Evolutionary conservation across 37 sponge, comb jelly and placozoan genomes (phyloP), one percentile per base, ranked within the genome.

Genomic region (Theonella swinhoei): DNA sequence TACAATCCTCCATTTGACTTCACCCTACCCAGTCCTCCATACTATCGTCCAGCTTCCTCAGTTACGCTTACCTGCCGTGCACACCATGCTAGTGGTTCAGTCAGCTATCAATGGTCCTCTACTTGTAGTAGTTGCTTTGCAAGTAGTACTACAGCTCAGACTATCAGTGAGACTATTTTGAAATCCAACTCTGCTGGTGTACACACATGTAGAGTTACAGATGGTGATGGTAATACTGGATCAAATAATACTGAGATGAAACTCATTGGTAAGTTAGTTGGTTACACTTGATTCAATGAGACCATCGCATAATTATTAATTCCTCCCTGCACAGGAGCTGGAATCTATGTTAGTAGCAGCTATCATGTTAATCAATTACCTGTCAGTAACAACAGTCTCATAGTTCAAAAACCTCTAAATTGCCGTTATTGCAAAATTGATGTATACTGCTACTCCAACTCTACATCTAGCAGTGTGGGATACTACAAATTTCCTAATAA

Each of bases 121-220:
- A 78, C 78, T 24, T 78, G 78, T 36, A 35, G 66, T 40, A 39
- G 28, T 25, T 78, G 78, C 25, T 78, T 78, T 78, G 65, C 65
- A 23, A 30, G 62, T 8, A 42, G 37, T 24, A 30, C 28, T n/a
- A n/a, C n/a, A 20, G 39, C 75, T 29, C 20, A 36, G 4, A 25
- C 58, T 7, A 74, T 74, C 47, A 43, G 26, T 42, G 58, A 74
- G 58, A 40, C 11, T 5, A 43, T 42, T 42, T 39, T 74, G 29
- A 7, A 28, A n/a, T 74, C 47, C 23, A 22, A 28, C 28, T 43
- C 39, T 74, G 31, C 58, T 42, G 75, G 75, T 5, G 75, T 43
- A 25, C 75, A 74, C 31, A 74, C 75, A n/a, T 74, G 75, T 74
- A 74, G 54, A 25, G 58, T 24, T 25, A 74, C 58, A 9, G 75